Conservation (phyloP, 2,888 invertebrate species). For the Pomacea canaliculata region DNA sequence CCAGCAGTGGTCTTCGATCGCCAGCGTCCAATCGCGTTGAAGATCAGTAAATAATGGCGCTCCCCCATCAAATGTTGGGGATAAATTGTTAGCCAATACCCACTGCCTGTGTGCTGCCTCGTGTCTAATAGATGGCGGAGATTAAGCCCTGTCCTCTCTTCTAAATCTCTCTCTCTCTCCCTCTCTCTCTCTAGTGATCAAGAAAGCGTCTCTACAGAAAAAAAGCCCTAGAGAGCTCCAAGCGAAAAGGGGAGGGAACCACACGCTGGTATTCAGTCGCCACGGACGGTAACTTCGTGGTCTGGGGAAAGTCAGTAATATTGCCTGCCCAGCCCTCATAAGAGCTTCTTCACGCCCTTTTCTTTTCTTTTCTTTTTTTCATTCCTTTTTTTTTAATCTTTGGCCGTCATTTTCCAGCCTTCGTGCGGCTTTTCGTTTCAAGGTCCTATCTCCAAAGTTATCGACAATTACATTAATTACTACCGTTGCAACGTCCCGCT, state of each 20-base stretch:
- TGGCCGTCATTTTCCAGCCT: too few species aligned
- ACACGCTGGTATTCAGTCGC: too few species aligned
- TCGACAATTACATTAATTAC: too few species aligned
- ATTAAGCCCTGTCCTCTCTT: conserved; percentile 15
- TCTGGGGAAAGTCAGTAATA: too few species aligned
- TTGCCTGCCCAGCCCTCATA: too few species aligned
- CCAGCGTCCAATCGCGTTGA: conserved; percentile 9
- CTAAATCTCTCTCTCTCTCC: conserved; percentile 11
- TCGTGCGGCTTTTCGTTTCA: too few species aligned
- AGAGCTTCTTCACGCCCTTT: too few species aligned
- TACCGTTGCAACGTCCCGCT: too few species aligned
- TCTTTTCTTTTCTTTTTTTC: too few species aligned
- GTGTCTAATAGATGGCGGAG: conserved; percentile 23
- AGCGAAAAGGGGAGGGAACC: conserved; percentile 3
- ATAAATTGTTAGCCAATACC: conserved; percentile 33
- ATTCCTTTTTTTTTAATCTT: too few species aligned
- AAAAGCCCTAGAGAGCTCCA: conserved; percentile 1
- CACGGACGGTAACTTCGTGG: too few species aligned
- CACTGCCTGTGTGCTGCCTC: background rate
- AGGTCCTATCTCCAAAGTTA: too few species aligned
- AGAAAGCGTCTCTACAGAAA: background rate
- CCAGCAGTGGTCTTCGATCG: conserved; percentile 7
- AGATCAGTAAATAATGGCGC: conserved; percentile 32
- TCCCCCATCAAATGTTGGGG: conserved; percentile 18
- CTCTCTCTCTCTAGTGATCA: conserved; percentile 9